Percentiles rank a stretch among this genome's conserved stretches.
These are phyloP conservation scores for Catharus minimus DNA, from an alignment of 2,113 vertebrate genomes.

Conservation along the genomic window DNA sequence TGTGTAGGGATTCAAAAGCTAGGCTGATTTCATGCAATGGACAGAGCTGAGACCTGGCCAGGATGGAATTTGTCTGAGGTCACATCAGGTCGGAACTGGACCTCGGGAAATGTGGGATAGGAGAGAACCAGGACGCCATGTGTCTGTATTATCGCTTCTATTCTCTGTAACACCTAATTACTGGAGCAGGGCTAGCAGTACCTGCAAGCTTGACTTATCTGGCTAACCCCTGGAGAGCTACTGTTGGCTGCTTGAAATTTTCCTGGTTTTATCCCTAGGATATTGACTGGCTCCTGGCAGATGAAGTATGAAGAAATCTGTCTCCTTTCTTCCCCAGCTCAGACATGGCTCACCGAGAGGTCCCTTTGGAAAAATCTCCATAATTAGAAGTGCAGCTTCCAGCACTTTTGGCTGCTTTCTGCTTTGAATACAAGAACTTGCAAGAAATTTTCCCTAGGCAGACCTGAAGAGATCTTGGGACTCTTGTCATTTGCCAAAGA, in stretches of 20 bases:
- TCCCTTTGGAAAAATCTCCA: background rate
- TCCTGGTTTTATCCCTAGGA: background rate
- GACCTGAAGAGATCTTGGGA: background rate
- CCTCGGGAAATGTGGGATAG: background rate
- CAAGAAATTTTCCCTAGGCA: background rate
- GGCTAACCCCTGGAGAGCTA: background rate
- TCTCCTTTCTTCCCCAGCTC: background rate
- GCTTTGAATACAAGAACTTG: background rate
- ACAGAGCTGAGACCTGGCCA: background rate
- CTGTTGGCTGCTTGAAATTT: background rate
- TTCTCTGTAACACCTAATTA: background rate
- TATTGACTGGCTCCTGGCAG: background rate
- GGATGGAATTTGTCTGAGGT: background rate
- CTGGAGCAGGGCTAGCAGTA: background rate
- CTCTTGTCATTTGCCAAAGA: background rate
- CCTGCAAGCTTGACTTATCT: background rate
- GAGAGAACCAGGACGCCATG: background rate
- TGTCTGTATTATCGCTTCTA: fast-evolving
- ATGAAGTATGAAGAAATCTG: background rate
- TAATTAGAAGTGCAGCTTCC: background rate
- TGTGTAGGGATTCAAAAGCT: background rate
- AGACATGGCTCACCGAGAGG: fast-evolving
- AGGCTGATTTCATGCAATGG: background rate
- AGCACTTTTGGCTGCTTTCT: background rate
- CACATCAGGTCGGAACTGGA: background rate